Evolutionary conservation across 2,113 vertebrate species (phyloP).

Genomic region (Halcyon senegalensis): DNA sequence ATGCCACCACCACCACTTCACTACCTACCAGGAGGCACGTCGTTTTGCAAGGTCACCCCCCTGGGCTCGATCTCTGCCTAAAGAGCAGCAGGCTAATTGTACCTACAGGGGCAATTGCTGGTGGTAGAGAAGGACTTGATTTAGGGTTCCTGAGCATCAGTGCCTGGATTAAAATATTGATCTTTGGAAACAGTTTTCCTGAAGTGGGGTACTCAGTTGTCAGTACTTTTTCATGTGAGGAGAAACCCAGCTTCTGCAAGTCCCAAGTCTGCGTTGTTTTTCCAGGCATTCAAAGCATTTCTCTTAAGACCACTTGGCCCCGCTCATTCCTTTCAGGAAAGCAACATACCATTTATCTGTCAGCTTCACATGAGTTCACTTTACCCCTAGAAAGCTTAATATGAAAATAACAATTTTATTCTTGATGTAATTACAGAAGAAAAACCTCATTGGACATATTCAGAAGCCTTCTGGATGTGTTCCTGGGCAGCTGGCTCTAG

Average conservation of each 20-base stretch:
- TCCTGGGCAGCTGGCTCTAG: background rate
- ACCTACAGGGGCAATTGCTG: background rate
- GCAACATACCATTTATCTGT: background rate
- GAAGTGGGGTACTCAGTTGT: background rate
- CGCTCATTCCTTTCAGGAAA: background rate
- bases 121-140: background rate
- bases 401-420: background rate
- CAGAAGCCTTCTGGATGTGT: background rate
- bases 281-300: background rate
- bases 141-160: background rate
- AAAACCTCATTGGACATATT: background rate
- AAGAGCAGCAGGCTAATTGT: background rate
- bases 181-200: background rate
- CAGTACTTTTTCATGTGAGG: background rate
- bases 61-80: background rate
- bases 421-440: background rate
- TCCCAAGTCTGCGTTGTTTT: background rate
- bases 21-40: background rate
- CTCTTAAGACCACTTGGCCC: background rate
- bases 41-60: background rate
- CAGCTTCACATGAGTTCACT: background rate
- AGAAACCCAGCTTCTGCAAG: background rate
- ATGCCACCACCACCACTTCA: background rate
- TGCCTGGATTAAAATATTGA: background rate
- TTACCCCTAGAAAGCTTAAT: background rate